Evolutionary conservation across 2,797 vertebrate species (phyloP), one percentile per base, ranked within the genome.

Genomic region (Molossus molossus): DNA sequence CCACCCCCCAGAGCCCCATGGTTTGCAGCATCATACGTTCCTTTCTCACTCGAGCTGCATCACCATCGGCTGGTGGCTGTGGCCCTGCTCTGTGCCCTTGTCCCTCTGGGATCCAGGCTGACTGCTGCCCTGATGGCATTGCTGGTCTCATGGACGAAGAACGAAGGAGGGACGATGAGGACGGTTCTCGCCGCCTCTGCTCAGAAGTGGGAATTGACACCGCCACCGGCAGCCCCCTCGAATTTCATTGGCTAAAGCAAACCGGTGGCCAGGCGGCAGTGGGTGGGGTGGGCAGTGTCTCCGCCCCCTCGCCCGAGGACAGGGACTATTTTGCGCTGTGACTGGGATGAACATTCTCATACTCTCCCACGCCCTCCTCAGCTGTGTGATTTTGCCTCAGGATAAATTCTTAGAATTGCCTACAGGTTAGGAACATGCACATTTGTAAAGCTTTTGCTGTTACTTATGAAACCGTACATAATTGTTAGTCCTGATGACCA

Each of bases 161-260:
- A 50, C 6, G 20, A 6, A 3, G 33, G 12, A 21, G 3, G 29
- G 21, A 27, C 55, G n/a, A 12, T 8, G 27, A n/a, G 1, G 29
- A 27, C 8, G n/a, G 20, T 40, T 70, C 72, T 84, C 37, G 18
- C 18, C 33, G 37, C 79, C 48, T 58, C n/a, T 27, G 48, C 79
- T 60, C 11, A 18, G 83, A 48, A n/a, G 23, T 7, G 13, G 72
- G 8, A n/a, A 9, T 14, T 12, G 23, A 9, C 15, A 0, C 11
- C n/a, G 17, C 14, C 3, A 0, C 29, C 0, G 55, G 29, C 29
- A 2, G 0, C 27, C 14, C 29, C 65, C 33, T 85, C 3, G 2
- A 12, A 1, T 18, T 18, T 48, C 84, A 48, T 4, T 48, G 77
- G 27, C 87, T 70, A 9, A 57, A 88, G 45, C 75, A 23, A 33